Evolutionary conservation across 2,888 invertebrate species (phyloP), one percentile per base, ranked within the genome.

Genomic region (Lobophora halterata): DNA sequence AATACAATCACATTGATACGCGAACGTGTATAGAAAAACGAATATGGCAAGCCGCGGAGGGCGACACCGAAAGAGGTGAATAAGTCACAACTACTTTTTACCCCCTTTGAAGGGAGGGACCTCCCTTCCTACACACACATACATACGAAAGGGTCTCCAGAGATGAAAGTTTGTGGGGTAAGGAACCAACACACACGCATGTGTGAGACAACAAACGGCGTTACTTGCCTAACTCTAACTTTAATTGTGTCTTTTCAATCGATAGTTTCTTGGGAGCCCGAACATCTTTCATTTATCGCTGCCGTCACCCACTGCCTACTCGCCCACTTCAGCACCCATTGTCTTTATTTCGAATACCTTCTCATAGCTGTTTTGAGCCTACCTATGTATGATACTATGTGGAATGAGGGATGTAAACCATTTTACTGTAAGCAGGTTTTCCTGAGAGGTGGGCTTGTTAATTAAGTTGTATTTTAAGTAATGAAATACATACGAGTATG

Each of bases 191-290:
- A 79, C 79, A 75, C 65, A 72, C 72, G 64, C 70, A 69, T 71
- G 73, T 67, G 73, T 65, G 79, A 80, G 82, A 81, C 81, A 82
- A 82, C 79, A 82, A 80, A 80, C 79, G 76, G 67, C 75, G 78
- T 74, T 54, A 79, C 72, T 79, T 81, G 80, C 79, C 81, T 79
- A 83, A 85, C 85, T 79, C 79, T 77, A 85, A 87, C 75, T 87
- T 86, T 87, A 87, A 87, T 87, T 87, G 85, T 83, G 81, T 81
- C 83, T 79, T 85, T 86, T 82, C 85, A 87, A 87, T 87, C 87
- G 81, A 87, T 86, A 85, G 71, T 71, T 65, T 61, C 68, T 64
- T 64, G 60, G 64, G 62, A 65, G 66, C 51, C 48, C 59, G 55
- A 51, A 52, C 48, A 66, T 68, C 62, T 65, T 70, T 66, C 60